These are phyloP conservation scores for Zaprionus tsacasi DNA, from an alignment of 1,140 invertebrate species.

Conservation along the genomic window DNA sequence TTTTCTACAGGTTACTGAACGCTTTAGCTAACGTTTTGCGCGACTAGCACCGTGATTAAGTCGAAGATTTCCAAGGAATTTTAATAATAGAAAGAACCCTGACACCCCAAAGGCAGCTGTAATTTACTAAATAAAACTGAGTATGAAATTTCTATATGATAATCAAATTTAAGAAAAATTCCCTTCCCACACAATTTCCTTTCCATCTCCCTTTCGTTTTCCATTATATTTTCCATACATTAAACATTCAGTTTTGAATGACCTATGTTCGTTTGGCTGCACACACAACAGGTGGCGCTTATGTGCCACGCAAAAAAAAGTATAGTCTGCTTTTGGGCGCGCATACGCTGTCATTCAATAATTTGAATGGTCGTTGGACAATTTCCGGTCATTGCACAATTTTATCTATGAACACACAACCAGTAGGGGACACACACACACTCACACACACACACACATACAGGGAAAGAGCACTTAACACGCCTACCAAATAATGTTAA, in stretches of 20 bases:
- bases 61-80: neutral
- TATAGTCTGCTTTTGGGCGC: slow-evolving; percentile 28
- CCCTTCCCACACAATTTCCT: neutral
- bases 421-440: neutral
- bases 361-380: slow-evolving; percentile 42
- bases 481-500: slow-evolving; percentile 41
- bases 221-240: slow-evolving; percentile 8
- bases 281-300: slow-evolving; percentile 38
- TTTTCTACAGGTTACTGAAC: neutral
- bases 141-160: neutral
- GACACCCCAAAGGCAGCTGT: too few relatives aligned
- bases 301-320: neutral
- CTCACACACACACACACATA: slow-evolving; percentile 11
- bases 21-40: neutral
- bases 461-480: slow-evolving; percentile 47
- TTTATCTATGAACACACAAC: slow-evolving; percentile 40
- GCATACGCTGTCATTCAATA: slow-evolving; percentile 23
- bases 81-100: neutral
- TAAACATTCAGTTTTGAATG: neutral
- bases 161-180: neutral
- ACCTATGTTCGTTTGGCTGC: slow-evolving; percentile 22
- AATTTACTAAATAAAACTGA: neutral
- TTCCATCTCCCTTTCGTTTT: neutral
- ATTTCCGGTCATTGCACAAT: slow-evolving; percentile 72
- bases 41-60: neutral